A percentile compares a stretch with the other conserved stretches of the same genome.
These are phyloP conservation scores for Chelon labrosus DNA, from an alignment of 2,797 vertebrate species.

Conservation along the genomic window DNA sequence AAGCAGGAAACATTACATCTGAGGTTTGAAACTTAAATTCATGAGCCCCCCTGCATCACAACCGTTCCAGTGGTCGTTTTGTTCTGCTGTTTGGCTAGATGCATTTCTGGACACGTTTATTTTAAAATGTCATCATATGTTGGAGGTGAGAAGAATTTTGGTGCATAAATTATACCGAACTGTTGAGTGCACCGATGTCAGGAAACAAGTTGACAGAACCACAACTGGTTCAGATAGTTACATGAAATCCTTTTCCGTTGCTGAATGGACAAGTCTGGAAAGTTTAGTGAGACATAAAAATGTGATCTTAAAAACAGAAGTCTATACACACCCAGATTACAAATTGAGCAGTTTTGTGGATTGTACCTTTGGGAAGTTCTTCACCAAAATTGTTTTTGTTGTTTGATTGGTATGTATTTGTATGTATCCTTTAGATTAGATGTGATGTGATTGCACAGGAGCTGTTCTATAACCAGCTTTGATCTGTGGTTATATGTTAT, in stretches of 20 bases:
- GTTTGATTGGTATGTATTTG: slow-evolving; percentile 7
- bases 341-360: background rate
- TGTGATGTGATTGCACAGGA: slow-evolving; percentile 2
- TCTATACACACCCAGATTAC: slow-evolving; percentile 2
- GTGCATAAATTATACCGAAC: background rate
- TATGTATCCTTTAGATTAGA: background rate
- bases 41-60: slow-evolving; percentile 19
- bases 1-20: slow-evolving; percentile 47
- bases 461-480: background rate
- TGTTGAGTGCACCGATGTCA: slow-evolving; percentile 4
- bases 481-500: background rate
- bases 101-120: slow-evolving; percentile 26
- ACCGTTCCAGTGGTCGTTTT: slow-evolving; percentile 18
- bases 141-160: slow-evolving; percentile 19
- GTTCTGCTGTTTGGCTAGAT: slow-evolving; percentile 33
- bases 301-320: slow-evolving; percentile 9
- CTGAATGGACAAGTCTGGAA: slow-evolving; percentile 15
- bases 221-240: slow-evolving; percentile 18
- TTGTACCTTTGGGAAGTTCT: background rate
- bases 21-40: slow-evolving; percentile 37
- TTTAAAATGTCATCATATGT: slow-evolving; percentile 7
- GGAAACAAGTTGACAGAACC: slow-evolving; percentile 9
- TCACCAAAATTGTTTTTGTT: background rate
- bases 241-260: slow-evolving; percentile 4
- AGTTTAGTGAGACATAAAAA: slow-evolving; percentile 8